Evolutionary conservation across 2,888 invertebrate species (phyloP), one percentile per base, ranked within the genome.

Genomic region (Polyommatus icarus): DNA sequence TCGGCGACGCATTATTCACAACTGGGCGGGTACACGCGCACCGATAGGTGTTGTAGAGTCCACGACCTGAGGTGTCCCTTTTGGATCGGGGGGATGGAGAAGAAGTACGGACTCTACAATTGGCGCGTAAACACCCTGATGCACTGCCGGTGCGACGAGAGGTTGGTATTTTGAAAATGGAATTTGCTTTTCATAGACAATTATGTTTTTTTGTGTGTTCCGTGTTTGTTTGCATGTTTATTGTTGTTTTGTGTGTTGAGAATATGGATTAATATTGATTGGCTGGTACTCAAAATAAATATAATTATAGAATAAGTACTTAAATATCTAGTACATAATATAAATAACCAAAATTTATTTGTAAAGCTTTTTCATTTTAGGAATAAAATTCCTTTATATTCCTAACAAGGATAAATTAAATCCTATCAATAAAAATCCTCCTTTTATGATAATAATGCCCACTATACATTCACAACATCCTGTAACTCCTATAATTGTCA

Each of bases 131-230:
- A 97, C 86, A 98, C 98, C 24, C 94, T 98, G 82, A 98, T 98
- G 95, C 98, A 98, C 86, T 99, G 99, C 92, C 95, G 96, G 82
- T 99, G 99, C 88, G 99, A 99, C 89, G 97, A 97, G 93, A 96
- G 97, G 98, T 98, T 94, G 91, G 95, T 87, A 80, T 79, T 71
- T 76, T 57, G 59, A 79, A 76, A 59, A 54, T 79, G 10, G 54
- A 54, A 76, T 73, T n/a, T 54, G 76, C 61, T 76, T 71, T 40
- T 76, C 57, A 76, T 57, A 76, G 76, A 76, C 61, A 77, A 71
- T 36, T 1, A 3, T 76, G 36, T 75, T 54, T 46, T 36, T 46
- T 10, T 50, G n/a, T 29, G 29, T 61, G n/a, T n/a, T 71, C 4
- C 67, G 29, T 67, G 54, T 76, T 40, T 54, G 61, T 54, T 67